Percentiles rank a stretch among this genome's conserved stretches.
Evolutionary conservation across 2,113 vertebrate species (phyloP).

Genomic region (Fulmarus glacialis): DNA sequence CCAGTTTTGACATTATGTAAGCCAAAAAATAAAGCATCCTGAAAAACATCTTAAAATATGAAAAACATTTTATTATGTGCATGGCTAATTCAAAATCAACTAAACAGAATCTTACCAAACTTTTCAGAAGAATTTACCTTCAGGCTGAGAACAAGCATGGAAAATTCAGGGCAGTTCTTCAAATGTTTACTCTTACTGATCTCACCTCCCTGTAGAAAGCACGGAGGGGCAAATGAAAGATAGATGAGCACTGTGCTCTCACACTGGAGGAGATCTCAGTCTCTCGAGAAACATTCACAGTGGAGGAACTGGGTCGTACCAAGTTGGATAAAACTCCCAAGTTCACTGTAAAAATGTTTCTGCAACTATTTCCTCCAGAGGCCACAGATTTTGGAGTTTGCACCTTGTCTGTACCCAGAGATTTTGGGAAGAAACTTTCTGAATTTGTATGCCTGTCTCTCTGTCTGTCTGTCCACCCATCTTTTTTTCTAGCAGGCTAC

Average conservation of each 20-base stretch:
- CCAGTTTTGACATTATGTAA: background rate
- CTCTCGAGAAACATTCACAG: background rate
- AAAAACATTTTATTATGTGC: background rate
- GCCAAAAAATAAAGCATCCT: background rate
- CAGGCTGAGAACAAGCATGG: background rate
- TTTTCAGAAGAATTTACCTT: constrained; percentile 24
- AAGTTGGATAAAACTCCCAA: background rate
- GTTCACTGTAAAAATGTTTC: background rate
- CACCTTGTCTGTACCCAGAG: background rate
- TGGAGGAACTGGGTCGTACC: background rate
- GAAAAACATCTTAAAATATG: background rate
- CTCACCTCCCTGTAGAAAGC: background rate
- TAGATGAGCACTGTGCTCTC: background rate
- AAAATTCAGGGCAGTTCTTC: background rate
- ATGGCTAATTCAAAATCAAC: background rate
- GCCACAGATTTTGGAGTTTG: background rate
- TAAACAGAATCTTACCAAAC: background rate
- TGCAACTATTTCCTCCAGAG: background rate
- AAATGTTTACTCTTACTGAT: background rate
- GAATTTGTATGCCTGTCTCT: background rate
- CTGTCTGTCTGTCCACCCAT: background rate
- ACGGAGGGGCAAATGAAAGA: background rate
- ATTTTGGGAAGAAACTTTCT: background rate
- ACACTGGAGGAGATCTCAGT: background rate
- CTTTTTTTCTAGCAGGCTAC: background rate